Evolutionary conservation across 2,888 invertebrate species (phyloP).

Genomic region (Leptarthrus brevirostris): DNA sequence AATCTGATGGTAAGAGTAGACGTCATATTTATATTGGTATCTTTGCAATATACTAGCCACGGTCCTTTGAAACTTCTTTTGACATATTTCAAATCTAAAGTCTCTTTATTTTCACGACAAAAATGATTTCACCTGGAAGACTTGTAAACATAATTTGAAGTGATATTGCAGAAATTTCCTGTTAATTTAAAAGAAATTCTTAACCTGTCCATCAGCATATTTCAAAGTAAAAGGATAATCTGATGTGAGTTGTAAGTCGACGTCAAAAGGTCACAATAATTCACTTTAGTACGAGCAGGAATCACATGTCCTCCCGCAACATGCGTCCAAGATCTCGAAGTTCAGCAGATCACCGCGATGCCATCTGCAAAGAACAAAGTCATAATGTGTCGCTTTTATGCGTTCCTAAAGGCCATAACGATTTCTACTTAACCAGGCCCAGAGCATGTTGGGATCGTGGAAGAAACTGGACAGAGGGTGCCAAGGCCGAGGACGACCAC

Average conservation of each 20-base stretch:
- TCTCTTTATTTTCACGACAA: too few species aligned
- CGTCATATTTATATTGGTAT: too few species aligned
- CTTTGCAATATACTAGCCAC: too few species aligned
- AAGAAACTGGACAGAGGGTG: background rate
- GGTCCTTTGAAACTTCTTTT: too few species aligned
- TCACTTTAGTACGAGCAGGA: slow-evolving; percentile 48
- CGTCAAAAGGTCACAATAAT: slow-evolving; percentile 53
- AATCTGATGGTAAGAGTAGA: too few species aligned
- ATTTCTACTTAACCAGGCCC: slow-evolving; percentile 51
- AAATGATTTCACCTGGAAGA: too few species aligned
- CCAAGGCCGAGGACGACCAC: slow-evolving; percentile 21
- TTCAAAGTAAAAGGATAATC: slow-evolving; percentile 46
- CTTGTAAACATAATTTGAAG: too few species aligned
- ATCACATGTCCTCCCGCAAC: slow-evolving; percentile 9
- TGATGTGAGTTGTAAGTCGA: slow-evolving; percentile 50
- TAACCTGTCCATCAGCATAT: slow-evolving; percentile 41
- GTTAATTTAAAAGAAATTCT: slow-evolving; percentile 16
- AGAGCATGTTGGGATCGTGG: background rate
- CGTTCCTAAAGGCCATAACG: slow-evolving; percentile 53
- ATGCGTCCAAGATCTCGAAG: slow-evolving; percentile 10
- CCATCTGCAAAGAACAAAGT: slow-evolving; percentile 52
- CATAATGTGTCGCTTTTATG: slow-evolving; percentile 55
- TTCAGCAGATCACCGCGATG: slow-evolving; percentile 43
- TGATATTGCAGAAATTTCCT: background rate
- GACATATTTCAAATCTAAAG: too few species aligned